phyloP scores from a whole-genome alignment of 53 echinoderm and acorn worm genomes.

The Paracentrotus lividus region DNA sequence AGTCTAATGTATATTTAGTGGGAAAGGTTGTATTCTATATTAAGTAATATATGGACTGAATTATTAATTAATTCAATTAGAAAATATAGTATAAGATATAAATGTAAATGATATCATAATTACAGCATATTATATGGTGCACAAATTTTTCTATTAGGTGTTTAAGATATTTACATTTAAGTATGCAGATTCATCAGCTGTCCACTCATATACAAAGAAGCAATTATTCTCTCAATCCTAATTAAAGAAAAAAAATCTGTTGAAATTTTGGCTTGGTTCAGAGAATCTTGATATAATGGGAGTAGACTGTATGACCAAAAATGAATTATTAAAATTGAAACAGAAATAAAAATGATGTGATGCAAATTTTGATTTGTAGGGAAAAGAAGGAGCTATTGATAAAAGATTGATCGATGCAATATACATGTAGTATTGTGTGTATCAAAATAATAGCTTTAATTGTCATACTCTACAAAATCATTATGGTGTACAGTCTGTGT shows the following conservation, averaged over 20 bases:
- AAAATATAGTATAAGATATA: neutral
- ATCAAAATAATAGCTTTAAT: neutral
- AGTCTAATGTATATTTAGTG: slow-evolving; percentile 16
- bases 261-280: too few relatives aligned
- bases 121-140: neutral
- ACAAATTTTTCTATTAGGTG: neutral
- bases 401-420: neutral
- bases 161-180: too few relatives aligned
- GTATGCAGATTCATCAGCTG: too few relatives aligned
- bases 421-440: neutral
- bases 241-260: too few relatives aligned
- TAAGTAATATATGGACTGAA: neutral
- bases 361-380: neutral
- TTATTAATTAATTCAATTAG: neutral
- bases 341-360: neutral
- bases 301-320: too few relatives aligned
- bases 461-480: neutral
- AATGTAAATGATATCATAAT: neutral
- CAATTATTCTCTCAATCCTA: too few relatives aligned
- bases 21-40: neutral
- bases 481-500: too few relatives aligned
- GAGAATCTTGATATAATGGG: too few relatives aligned
- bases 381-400: neutral
- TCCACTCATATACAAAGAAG: too few relatives aligned
- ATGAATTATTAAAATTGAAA: too few relatives aligned